phyloP scores from a whole-genome alignment of 2,797 vertebrate genomes.

The Lagocephalus sceleratus region DNA sequence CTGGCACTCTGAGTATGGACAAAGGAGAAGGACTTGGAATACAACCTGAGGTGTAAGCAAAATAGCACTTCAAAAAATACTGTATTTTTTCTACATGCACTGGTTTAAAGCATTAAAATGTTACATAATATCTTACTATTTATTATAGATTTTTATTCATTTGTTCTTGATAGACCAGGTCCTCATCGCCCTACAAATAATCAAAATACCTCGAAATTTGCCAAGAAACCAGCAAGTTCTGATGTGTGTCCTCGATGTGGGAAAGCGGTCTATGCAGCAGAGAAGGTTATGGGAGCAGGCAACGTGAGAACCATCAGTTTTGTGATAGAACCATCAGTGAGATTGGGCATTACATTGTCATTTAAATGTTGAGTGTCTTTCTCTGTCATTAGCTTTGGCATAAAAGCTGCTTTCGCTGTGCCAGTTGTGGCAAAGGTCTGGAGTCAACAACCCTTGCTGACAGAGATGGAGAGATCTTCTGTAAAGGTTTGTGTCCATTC shows the following conservation, averaged over 20 bases:
- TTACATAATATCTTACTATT: not conserved
- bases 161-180: constrained; percentile 65
- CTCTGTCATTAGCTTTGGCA: constrained; percentile 87
- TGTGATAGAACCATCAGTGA: too few species aligned
- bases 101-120: not conserved
- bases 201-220: constrained; percentile 85
- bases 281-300: constrained; percentile 92
- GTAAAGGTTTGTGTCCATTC: constrained; percentile 68
- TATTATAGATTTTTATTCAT: not conserved
- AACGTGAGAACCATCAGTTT: constrained; percentile 82
- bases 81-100: not conserved
- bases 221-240: constrained; percentile 80
- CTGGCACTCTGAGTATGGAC: constrained; percentile 91
- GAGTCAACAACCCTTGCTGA: constrained; percentile 96
- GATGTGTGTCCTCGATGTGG: constrained; percentile 90
- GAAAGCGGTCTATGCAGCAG: constrained; percentile 88
- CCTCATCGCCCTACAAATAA: constrained; percentile 85
- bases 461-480: constrained; percentile 95
- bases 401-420: constrained; percentile 93
- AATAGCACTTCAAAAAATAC: not conserved
- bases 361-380: not conserved
- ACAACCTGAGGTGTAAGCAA: constrained; percentile 83
- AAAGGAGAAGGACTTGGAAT: constrained; percentile 88
- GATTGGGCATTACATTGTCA: not conserved
- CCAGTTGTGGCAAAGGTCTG: constrained; percentile 94